Conservation (phyloP, 2,113 vertebrate species). For the Globicephala melas region DNA sequence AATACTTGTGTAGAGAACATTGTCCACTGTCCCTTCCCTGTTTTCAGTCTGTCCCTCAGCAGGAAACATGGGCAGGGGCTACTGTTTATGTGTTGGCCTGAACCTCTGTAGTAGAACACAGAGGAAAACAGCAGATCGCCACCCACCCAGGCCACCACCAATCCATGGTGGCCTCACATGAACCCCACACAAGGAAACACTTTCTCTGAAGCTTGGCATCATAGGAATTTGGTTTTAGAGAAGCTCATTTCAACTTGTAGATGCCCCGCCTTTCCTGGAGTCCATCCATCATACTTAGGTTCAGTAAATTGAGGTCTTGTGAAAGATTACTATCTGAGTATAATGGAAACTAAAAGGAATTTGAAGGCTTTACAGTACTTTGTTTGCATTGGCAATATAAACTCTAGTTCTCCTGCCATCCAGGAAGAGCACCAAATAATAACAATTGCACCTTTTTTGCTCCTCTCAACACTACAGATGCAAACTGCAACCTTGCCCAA, state of each 20-base stretch:
- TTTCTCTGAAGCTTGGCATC: neutral
- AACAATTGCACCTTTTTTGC: neutral
- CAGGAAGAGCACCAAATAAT: neutral
- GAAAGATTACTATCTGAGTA: neutral
- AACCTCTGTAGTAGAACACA: neutral
- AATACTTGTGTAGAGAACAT: neutral
- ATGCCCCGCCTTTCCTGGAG: neutral
- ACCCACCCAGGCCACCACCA: neutral
- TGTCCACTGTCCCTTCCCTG: neutral
- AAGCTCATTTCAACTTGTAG: neutral
- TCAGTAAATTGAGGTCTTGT: neutral
- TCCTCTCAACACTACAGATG: neutral
- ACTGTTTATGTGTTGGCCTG: too few relatives aligned
- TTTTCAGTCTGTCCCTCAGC: neutral
- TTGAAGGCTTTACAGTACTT: constrained; percentile 3
- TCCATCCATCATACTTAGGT: neutral
- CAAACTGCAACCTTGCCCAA: neutral
- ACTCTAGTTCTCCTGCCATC: neutral
- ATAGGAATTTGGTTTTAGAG: neutral
- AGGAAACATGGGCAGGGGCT: neutral
- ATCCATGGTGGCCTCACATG: neutral
- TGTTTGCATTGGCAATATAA: neutral
- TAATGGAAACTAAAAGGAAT: neutral
- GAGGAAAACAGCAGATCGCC: neutral
- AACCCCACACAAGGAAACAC: neutral